These are phyloP conservation scores for Prosopocoilus inquinatus DNA, from an alignment of 2,888 invertebrate genomes.

Conservation along the genomic window DNA sequence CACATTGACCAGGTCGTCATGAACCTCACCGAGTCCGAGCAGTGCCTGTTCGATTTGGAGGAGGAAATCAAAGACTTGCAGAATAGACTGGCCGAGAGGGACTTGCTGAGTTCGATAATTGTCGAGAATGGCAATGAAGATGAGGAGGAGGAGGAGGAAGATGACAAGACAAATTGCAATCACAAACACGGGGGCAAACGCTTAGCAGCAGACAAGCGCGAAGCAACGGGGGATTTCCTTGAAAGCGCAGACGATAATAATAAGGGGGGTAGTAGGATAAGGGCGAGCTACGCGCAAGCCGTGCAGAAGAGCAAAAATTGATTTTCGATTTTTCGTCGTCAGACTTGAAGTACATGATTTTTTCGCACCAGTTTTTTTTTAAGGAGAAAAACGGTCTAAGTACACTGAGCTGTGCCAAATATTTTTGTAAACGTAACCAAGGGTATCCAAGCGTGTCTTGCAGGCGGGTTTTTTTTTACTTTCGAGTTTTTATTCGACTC, in stretches of 20 bases:
- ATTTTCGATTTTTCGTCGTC: not conserved
- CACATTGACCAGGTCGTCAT: conserved; percentile 39
- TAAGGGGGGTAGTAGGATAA: conserved; percentile 7
- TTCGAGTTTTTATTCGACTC: no score
- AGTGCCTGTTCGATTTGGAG: conserved; percentile 45
- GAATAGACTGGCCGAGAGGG: conserved; percentile 4
- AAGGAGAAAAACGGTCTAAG: not conserved
- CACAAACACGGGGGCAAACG: not conserved
- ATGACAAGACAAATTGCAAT: not conserved
- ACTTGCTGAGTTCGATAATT: not conserved
- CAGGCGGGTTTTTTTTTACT: no score
- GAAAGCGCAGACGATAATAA: conserved; percentile 3
- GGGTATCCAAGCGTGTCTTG: no score
- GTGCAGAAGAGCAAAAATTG: conserved; percentile 14
- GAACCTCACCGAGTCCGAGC: conserved; percentile 42
- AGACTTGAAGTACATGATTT: conserved; percentile 8
- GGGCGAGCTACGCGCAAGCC: conserved; percentile 11
- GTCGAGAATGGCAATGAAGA: not conserved
- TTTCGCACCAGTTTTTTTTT: not conserved
- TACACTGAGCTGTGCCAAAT: no score
- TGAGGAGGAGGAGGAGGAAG: not conserved
- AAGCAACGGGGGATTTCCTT: not conserved
- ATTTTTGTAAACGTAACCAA: no score
- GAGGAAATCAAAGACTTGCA: conserved; percentile 42
- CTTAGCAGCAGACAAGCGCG: not conserved